Conservation (phyloP, 2,113 vertebrate genomes). For the Maylandia zebra region DNA sequence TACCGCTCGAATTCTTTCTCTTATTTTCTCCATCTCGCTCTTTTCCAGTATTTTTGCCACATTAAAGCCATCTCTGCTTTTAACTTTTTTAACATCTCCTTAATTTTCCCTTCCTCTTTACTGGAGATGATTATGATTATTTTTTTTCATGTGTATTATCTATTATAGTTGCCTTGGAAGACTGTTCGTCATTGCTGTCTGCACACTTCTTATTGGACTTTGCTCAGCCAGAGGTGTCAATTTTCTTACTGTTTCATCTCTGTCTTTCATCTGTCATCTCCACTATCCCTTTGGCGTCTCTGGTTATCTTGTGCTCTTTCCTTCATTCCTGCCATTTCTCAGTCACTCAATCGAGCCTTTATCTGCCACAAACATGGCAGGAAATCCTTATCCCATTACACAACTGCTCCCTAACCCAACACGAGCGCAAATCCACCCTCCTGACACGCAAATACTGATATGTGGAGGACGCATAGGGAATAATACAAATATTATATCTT, state of each 20-base stretch:
- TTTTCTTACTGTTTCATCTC: constrained; percentile 19
- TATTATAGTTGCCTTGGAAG: not conserved
- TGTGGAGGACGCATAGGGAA: not conserved
- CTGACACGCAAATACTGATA: not conserved
- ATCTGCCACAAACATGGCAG: constrained; percentile 41
- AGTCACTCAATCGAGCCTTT: constrained; percentile 5
- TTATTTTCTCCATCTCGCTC: not conserved
- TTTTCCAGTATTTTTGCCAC: not conserved
- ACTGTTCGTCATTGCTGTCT: not conserved
- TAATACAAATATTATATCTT: not conserved
- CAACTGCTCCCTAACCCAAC: constrained; percentile 4
- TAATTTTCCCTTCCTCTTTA: not conserved
- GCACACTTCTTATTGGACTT: not conserved
- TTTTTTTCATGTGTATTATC: not conserved
- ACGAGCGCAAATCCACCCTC: not conserved
- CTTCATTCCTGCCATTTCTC: not conserved
- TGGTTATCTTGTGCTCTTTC: not conserved
- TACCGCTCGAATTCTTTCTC: constrained; percentile 6
- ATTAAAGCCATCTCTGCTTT: not conserved
- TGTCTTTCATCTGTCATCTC: constrained; percentile 7
- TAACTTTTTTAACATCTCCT: not conserved
- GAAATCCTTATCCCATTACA: constrained; percentile 46
- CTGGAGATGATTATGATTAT: not conserved
- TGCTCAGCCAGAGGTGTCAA: not conserved
- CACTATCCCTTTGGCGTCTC: not conserved